Percentiles rank a stretch among this genome's conserved stretches.
Evolutionary conservation across 1,140 invertebrate genomes (phyloP).

Genomic region (Acromyrmex heyeri): DNA sequence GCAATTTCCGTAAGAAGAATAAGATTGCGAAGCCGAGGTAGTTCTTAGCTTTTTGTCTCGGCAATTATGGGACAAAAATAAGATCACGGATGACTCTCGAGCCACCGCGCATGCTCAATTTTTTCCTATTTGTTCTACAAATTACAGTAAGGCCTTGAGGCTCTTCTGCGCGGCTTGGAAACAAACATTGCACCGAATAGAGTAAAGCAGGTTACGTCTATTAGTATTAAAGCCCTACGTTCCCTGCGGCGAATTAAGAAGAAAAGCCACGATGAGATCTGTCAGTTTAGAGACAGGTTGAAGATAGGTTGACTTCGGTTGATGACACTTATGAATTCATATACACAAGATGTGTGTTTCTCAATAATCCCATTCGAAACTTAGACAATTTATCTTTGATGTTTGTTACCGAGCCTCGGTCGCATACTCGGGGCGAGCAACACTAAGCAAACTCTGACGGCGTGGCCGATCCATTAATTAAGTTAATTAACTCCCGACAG

Average conservation of each 20-base stretch:
- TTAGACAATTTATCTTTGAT: slow-evolving; percentile 81
- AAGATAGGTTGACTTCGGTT: slow-evolving; percentile 43
- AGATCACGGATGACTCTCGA: slow-evolving; percentile 27
- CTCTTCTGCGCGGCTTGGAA: neutral
- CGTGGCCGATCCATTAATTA: slow-evolving; percentile 81
- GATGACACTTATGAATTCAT: slow-evolving; percentile 62
- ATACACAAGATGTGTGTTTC: slow-evolving; percentile 52
- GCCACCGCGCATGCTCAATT: neutral
- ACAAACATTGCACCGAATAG: slow-evolving; percentile 16
- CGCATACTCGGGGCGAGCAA: slow-evolving; percentile 46
- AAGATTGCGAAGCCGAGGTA: slow-evolving; percentile 35
- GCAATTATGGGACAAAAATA: slow-evolving; percentile 59
- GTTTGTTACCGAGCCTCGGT: slow-evolving; percentile 67
- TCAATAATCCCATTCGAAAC: slow-evolving; percentile 70
- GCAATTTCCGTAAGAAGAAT: slow-evolving; percentile 67
- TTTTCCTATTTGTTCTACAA: slow-evolving; percentile 27
- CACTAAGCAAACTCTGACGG: slow-evolving; percentile 74
- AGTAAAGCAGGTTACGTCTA: neutral
- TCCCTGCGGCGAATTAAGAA: neutral
- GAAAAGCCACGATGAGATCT: neutral
- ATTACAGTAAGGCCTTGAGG: slow-evolving; percentile 1
- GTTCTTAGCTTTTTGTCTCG: slow-evolving; percentile 2
- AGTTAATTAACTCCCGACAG: slow-evolving; percentile 80
- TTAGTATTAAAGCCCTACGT: neutral
- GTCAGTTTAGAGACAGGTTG: slow-evolving; percentile 20